Base-by-base conservation (phyloP, 2,113 vertebrate genomes). In the Gallinago undulata region DNA sequence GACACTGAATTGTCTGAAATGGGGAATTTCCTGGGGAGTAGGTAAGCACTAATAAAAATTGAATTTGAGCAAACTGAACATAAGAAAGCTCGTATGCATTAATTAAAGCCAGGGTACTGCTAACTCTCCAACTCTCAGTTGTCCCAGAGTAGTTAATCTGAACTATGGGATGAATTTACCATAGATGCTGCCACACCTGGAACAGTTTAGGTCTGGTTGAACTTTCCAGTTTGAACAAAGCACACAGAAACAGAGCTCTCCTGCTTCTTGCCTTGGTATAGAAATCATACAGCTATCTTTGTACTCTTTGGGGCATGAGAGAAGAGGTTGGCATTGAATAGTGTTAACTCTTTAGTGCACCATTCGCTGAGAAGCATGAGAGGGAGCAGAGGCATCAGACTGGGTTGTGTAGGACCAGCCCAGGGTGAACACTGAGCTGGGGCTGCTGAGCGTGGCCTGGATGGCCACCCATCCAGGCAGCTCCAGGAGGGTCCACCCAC, bases 271-370 rank as follows among this genome's bases (percentile, higher is more conserved):
- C 70, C 17, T 50, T 8, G 27, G 17, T 21, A 13, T 5, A 33
- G 51, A n/a, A 66, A 37, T 19, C 1, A 0, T 50, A 37, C 8
- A 28, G 37, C 74, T 39, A 23, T 57, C 19, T 69, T 28, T 28
- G 1, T 47, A 8, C 70, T 33, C 60, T n/a, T 50, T 24, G 33
- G 50, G 55, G 35, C 66, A 31, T 18, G 3, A 35, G 60, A 18
- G 59, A 6, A 56, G 79, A 30, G n/a, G 1, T 7, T 5, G 43
- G 25, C 1, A 0, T 5, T 45, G 60, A 11, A 33, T 23, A 8
- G 23, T 0, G 0, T 24, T 35, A 19, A 17, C 22, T 75, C 4
- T 1, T 64, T 30, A 16, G 37, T 3, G 13, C 11, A 1, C 50
- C 13, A 1, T 33, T 11, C 24, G 25, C 59, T 0, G 0, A 41